Evolutionary conservation across 2,888 invertebrate species (phyloP).

Genomic region (Eretmocerus hayati): DNA sequence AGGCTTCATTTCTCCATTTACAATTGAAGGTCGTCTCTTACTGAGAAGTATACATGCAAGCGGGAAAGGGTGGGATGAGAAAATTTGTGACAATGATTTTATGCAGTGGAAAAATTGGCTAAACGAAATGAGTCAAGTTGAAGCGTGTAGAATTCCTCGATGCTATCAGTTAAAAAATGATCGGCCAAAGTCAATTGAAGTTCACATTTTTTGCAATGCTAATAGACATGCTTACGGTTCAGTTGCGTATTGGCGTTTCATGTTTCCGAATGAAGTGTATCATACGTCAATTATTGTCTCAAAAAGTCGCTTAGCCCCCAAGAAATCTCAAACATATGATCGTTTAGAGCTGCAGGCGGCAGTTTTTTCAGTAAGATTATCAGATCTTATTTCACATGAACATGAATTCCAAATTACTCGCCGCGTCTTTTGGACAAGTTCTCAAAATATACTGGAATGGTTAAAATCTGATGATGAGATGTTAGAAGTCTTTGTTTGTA

Average conservation of each 20-base stretch:
- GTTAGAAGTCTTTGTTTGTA: background rate
- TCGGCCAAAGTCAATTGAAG: background rate
- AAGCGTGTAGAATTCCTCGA: slow-evolving; percentile 4
- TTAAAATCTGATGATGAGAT: background rate
- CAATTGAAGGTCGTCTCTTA: slow-evolving; percentile 23
- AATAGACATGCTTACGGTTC: slow-evolving; percentile 26
- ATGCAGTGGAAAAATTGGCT: slow-evolving; percentile 1
- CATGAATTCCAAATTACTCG: background rate
- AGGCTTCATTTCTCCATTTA: slow-evolving; percentile 3
- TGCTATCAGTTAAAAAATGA: background rate
- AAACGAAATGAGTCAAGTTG: slow-evolving; percentile 9
- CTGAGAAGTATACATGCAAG: slow-evolving; percentile 24
- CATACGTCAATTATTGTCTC: background rate
- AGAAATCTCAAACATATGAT: background rate
- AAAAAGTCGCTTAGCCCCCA: background rate
- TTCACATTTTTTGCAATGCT: slow-evolving; percentile 1
- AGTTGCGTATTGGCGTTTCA: slow-evolving; percentile 22
- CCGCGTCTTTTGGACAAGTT: slow-evolving; percentile 3
- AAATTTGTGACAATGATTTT: slow-evolving; percentile 5
- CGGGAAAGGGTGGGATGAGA: slow-evolving; percentile 20
- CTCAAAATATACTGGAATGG: background rate
- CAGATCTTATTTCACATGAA: background rate
- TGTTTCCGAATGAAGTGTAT: background rate
- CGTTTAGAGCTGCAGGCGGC: slow-evolving; percentile 5
- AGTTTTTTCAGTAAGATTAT: background rate